Base-by-base conservation (phyloP, 2,797 vertebrate species). In the Smutsia temminckii region DNA sequence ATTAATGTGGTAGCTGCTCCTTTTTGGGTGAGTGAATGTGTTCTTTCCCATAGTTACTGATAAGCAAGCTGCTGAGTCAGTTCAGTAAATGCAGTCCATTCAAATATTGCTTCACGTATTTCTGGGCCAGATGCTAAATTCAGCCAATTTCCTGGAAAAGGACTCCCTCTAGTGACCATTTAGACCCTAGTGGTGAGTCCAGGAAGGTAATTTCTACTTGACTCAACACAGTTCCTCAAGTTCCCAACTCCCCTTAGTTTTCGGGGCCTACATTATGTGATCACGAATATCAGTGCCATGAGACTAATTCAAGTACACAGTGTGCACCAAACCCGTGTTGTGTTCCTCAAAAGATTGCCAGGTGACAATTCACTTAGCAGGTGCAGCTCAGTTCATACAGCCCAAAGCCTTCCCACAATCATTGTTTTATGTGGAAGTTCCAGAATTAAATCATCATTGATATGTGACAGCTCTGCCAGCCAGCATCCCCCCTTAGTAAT, bases 101-200 rank as follows among this genome's bases (percentile, higher is more conserved):
- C 29, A 92, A 94, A 95, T 37, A 55, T 13, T 49, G 40, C n/a
- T 91, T 80, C 66, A 77, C 63, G 5, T 88, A 66, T 74, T 94
- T 96, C 74, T 63, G 59, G 71, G 91, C 37, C 23, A 83, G n/a
- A 40, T 37, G 63, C 83, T 71, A 78, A 94, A 23, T 93, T 89
- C 40, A 89, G 51, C 11, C 68, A 85, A 37, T 89, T 93, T 85
- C 29, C 88, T 95, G 84, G 64, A 72, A 95, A 87, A 91, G n/a
- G 29, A 29, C 59, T 84, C 89, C 86, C 81, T 93, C 96, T 96
- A 84, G 89, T 83, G 96, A 57, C 53, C 25, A 72, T 34, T 53
- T 57, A 64, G 42, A 89, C 20, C 16, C 68, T 68, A 63, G n/a
- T 37, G 11, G 32, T 40, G 11, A 92, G 40, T 89, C 71, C 37